phyloP scores from a whole-genome alignment of 2,113 vertebrate species.

The Sander lucioperca region DNA sequence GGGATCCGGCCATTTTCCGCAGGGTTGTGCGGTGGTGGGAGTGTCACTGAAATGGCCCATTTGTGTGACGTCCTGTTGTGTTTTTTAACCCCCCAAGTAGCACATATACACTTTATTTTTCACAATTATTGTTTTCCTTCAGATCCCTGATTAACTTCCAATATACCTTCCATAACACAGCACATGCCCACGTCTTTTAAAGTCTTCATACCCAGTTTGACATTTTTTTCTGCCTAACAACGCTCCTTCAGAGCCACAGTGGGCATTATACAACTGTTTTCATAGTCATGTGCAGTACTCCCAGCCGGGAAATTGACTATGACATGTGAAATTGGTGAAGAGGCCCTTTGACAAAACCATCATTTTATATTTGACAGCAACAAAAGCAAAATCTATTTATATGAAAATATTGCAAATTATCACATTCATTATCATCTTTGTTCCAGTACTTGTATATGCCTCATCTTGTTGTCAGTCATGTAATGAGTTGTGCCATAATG shows the following conservation, averaged over 20 bases:
- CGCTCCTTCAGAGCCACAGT: background rate
- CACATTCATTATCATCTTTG: constrained; percentile 13
- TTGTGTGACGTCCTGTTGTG: too few species aligned
- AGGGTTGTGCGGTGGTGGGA: too few species aligned
- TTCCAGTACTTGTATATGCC: background rate
- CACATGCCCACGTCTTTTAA: background rate
- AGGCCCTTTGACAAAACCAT: background rate
- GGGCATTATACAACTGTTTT: background rate
- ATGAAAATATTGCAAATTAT: constrained; percentile 3
- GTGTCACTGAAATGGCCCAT: too few species aligned
- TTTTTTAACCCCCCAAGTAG: too few species aligned
- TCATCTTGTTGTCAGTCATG: constrained; percentile 20
- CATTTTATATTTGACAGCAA: constrained; percentile 4
- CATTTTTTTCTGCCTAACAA: background rate
- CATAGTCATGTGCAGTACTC: background rate
- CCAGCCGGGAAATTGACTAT: background rate
- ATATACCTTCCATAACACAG: background rate
- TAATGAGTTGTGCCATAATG: constrained; percentile 31
- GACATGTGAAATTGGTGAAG: background rate
- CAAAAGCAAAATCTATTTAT: background rate
- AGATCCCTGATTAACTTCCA: background rate
- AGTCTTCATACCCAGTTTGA: background rate
- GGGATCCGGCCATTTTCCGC: too few species aligned
- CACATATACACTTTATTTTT: too few species aligned
- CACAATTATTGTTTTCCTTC: background rate